These are phyloP conservation scores for Rhea americana DNA, from an alignment of 2,113 vertebrate species.

Conservation along the genomic window DNA sequence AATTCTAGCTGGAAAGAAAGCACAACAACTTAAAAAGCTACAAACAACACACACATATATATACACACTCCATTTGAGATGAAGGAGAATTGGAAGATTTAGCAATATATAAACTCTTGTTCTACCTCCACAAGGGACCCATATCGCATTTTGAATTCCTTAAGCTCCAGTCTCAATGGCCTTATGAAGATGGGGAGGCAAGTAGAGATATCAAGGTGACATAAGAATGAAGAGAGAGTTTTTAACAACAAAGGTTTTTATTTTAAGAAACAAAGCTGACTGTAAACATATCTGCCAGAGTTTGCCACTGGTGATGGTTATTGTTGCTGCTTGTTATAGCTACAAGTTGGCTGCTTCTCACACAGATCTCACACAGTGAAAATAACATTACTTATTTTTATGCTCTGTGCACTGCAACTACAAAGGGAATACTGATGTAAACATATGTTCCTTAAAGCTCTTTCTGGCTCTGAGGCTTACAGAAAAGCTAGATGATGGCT, in stretches of 20 bases:
- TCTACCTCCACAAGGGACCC: neutral
- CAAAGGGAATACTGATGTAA: neutral
- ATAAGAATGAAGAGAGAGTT: neutral
- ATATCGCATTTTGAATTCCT: neutral
- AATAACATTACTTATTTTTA: slow-evolving; percentile 33
- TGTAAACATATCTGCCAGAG: neutral
- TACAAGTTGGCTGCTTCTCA: neutral
- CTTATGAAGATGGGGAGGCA: neutral
- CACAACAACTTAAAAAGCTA: neutral
- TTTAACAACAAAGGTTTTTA: neutral
- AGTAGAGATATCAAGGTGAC: neutral
- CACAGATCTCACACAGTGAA: slow-evolving; percentile 1
- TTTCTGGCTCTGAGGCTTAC: neutral
- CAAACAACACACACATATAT: neutral
- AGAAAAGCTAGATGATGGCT: neutral
- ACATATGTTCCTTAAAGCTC: neutral
- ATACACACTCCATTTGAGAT: neutral
- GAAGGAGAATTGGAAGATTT: neutral
- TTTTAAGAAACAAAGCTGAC: slow-evolving; percentile 15
- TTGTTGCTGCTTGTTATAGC: neutral
- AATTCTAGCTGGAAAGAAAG: neutral
- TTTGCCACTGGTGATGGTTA: neutral
- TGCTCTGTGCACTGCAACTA: neutral
- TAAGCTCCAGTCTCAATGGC: neutral
- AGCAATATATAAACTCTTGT: neutral